Conservation (phyloP, 2,113 vertebrate species). For the Thunnus maccoyii region DNA sequence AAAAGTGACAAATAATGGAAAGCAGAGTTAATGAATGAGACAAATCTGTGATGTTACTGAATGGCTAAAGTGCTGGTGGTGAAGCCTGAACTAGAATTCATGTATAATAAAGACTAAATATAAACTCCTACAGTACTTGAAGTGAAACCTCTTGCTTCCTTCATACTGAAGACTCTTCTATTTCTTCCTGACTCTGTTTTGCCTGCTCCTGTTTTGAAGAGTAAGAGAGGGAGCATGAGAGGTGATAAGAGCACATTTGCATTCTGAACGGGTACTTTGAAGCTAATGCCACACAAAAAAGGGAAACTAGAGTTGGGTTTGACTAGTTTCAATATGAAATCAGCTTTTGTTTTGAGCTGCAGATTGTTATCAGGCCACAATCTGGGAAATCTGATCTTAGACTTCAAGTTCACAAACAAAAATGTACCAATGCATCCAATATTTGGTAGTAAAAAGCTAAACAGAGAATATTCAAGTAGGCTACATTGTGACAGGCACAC, state of each 20-base stretch:
- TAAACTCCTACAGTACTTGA: too few species aligned
- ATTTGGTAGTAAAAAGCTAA: neutral
- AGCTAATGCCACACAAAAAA: neutral
- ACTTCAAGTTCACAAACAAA: too few species aligned
- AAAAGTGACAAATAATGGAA: neutral
- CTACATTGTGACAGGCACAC: conserved; percentile 14
- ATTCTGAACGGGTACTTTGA: neutral
- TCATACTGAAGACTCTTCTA: neutral
- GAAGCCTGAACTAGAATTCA: too few species aligned
- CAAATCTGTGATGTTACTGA: neutral
- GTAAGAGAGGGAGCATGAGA: neutral
- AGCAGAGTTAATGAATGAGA: neutral
- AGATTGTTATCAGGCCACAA: neutral
- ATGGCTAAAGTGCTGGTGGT: neutral
- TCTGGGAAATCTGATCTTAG: neutral
- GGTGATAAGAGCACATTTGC: conserved; percentile 10
- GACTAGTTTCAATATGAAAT: neutral
- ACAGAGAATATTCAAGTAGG: neutral
- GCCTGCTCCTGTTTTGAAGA: neutral
- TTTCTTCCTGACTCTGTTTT: neutral
- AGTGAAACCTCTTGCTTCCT: too few species aligned
- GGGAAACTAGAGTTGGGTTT: neutral
- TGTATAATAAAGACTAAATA: too few species aligned
- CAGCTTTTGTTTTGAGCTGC: neutral
- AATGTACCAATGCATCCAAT: too few species aligned